Evolutionary conservation across 2,888 invertebrate species (phyloP).

Genomic region (Linnaemya vulpina): DNA sequence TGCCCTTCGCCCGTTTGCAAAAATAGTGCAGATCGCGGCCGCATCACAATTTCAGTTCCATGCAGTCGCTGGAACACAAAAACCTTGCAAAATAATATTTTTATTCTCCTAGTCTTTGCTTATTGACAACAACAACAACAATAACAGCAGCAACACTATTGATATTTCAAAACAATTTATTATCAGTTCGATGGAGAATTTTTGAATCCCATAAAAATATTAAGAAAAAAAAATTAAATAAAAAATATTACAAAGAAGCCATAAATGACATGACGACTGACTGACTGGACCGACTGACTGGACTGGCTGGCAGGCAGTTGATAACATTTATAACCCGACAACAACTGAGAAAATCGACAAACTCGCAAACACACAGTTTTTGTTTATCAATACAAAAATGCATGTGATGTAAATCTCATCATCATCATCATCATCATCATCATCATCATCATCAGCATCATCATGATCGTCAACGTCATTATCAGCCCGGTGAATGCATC

Average conservation of each 20-base stretch:
- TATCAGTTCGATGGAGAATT: conserved; percentile 45
- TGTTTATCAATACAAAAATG: conserved; percentile 38
- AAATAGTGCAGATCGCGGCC: no score
- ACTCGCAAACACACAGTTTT: conserved; percentile 23
- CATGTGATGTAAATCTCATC: conserved; percentile 24
- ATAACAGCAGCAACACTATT: neutral
- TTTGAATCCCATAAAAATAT: conserved; percentile 27
- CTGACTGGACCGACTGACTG: conserved; percentile 5
- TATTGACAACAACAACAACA: neutral
- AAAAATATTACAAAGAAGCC: conserved; percentile 10
- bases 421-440: conserved; percentile 13
- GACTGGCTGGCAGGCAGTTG: conserved; percentile 38
- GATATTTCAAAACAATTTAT: conserved; percentile 38
- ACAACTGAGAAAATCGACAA: conserved; percentile 37
- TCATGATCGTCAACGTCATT: conserved; percentile 5
- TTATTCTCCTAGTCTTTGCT: conserved; percentile 51
- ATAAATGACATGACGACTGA: conserved; percentile 32
- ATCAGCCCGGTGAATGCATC: conserved; percentile 38
- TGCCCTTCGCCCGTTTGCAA: no score
- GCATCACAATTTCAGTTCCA: neutral
- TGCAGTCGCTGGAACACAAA: neutral
- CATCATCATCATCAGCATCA: conserved; percentile 9
- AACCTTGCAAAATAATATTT: conserved; percentile 22
- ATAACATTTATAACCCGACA: conserved; percentile 61
- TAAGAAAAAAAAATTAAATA: neutral